Evolutionary conservation across 2,113 vertebrate species (phyloP).

Genomic region (Spilogale gracilis): DNA sequence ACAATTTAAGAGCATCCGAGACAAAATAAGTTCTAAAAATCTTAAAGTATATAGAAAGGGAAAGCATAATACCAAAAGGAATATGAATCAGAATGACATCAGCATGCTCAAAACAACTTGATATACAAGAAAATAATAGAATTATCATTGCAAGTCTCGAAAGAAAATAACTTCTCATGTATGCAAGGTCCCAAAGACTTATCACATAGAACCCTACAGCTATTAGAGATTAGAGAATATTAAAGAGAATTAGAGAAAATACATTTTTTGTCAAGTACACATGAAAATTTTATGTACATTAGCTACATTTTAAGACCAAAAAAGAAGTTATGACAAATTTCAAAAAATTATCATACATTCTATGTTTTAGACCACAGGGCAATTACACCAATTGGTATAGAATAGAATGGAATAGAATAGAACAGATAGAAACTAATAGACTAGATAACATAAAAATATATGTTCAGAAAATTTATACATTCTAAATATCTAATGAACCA

Average conservation of each 20-base stretch:
- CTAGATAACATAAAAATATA: not conserved
- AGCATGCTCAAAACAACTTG: not conserved
- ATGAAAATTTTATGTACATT: not conserved
- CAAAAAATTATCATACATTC: not conserved
- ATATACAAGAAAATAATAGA: not conserved
- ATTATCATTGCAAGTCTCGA: not conserved
- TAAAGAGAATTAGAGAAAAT: not conserved
- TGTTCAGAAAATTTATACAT: not conserved
- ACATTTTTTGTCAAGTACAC: not conserved
- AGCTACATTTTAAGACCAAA: not conserved
- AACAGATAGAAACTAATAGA: not conserved
- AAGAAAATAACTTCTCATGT: not conserved
- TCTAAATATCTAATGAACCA: not conserved
- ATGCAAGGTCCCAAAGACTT: not conserved
- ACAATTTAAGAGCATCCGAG: not conserved
- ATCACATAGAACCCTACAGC: not conserved
- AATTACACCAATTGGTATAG: not conserved
- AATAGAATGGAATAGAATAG: no score
- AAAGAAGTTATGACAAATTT: not conserved
- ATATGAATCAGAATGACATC: not conserved
- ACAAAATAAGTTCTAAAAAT: not conserved
- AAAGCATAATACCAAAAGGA: not conserved
- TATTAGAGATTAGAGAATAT: no score
- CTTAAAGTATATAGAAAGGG: not conserved
- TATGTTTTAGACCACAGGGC: not conserved